phyloP scores from a whole-genome alignment of 2,888 invertebrate genomes.

The Tinea pellionella region DNA sequence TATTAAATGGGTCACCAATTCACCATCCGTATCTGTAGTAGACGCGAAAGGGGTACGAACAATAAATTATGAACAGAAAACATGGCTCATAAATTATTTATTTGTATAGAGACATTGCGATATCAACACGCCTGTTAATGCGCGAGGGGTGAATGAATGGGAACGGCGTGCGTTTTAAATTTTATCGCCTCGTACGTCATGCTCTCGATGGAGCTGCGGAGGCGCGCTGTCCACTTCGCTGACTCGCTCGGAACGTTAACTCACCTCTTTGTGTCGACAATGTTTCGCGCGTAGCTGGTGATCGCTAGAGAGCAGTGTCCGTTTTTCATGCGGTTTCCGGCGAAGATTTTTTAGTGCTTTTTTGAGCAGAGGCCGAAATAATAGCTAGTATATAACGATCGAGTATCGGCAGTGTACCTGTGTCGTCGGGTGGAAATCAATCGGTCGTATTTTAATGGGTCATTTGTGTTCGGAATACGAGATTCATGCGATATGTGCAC shows the following conservation, averaged over 20 bases:
- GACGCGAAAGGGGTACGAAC: neutral
- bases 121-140: constrained; percentile 5
- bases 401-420: neutral
- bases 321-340: neutral
- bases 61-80: neutral
- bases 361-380: no score
- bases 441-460: constrained; percentile 8
- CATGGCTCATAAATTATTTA: constrained; percentile 2
- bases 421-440: constrained; percentile 4
- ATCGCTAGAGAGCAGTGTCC: no score
- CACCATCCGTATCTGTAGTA: no score
- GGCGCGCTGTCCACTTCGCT: neutral
- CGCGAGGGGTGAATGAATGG: neutral
- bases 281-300: no score
- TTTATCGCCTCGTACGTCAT: neutral
- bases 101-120: constrained; percentile 6
- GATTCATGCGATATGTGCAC: no score
- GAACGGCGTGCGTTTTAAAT: constrained; percentile 6
- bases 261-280: no score
- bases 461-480: constrained; percentile 6
- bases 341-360: no score
- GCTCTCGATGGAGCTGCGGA: neutral
- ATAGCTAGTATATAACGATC: neutral
- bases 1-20: no score
- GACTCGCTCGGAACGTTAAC: no score